These are phyloP conservation scores for Candoia aspera DNA, from an alignment of 2,113 vertebrate species.

Conservation along the genomic window DNA sequence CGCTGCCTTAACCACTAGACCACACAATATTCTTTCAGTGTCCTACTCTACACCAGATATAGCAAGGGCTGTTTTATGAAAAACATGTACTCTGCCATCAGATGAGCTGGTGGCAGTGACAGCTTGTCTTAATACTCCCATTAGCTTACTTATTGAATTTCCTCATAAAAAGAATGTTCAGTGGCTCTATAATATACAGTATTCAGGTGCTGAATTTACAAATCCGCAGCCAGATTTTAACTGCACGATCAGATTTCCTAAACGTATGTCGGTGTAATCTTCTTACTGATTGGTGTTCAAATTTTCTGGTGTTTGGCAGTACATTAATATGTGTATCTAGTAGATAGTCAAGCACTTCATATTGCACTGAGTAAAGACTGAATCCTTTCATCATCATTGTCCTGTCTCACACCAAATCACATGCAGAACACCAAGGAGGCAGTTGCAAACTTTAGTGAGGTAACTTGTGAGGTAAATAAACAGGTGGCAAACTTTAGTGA, in stretches of 20 bases:
- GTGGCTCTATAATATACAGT: not conserved
- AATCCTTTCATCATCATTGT: not conserved
- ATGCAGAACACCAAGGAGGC: too few relatives aligned
- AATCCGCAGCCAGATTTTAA: not conserved
- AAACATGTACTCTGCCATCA: not conserved
- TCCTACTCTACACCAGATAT: not conserved
- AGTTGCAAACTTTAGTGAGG: too few relatives aligned
- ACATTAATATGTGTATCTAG: not conserved
- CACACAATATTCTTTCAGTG: not conserved
- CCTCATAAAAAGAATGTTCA: not conserved
- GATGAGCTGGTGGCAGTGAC: not conserved
- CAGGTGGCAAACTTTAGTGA: too few relatives aligned
- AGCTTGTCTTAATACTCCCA: not conserved
- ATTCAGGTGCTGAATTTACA: not conserved
- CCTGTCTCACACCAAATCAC: too few relatives aligned
- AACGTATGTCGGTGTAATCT: not conserved
- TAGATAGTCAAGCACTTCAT: not conserved
- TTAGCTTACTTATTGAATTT: not conserved
- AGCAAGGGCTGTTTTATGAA: not conserved
- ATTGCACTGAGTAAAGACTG: not conserved
- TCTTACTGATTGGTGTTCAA: not conserved
- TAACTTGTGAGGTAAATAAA: too few relatives aligned
- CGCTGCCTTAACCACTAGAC: too few relatives aligned
- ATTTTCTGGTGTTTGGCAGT: not conserved
- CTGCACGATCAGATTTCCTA: not conserved